phyloP scores from a whole-genome alignment of 1,140 invertebrate species.

The Drosophila kohkoa region DNA sequence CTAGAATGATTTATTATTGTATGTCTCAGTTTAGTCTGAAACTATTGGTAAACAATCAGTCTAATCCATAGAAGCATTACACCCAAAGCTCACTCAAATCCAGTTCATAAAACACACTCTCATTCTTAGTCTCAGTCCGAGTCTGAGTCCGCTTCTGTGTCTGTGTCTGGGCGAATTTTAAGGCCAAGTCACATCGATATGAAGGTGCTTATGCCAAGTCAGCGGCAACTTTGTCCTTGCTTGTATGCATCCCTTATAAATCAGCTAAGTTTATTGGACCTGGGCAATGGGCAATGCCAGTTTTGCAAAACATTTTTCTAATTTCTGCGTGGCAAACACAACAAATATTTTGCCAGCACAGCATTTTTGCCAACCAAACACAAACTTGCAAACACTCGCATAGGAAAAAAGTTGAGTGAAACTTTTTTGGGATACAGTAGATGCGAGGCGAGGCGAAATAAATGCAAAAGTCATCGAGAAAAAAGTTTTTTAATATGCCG shows the following conservation, averaged over 20 bases:
- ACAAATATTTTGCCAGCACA: slow-evolving; percentile 68
- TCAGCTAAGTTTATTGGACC: slow-evolving; percentile 70
- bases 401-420: slow-evolving; percentile 37
- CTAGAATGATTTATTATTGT: no score
- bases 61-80: slow-evolving; percentile 58
- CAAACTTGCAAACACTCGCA: slow-evolving; percentile 25
- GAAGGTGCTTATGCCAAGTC: slow-evolving; percentile 51
- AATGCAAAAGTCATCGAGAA: slow-evolving; percentile 83
- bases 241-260: slow-evolving; percentile 54
- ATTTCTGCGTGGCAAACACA: slow-evolving; percentile 60
- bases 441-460: slow-evolving; percentile 64
- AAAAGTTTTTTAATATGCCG: slow-evolving; percentile 83
- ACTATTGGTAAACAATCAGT: slow-evolving; percentile 50
- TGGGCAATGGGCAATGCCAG: slow-evolving; percentile 37
- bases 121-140: background rate
- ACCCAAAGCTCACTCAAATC: slow-evolving; percentile 62
- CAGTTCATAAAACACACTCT: slow-evolving; percentile 63
- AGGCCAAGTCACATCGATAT: slow-evolving; percentile 1
- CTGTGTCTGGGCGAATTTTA: slow-evolving; percentile 10
- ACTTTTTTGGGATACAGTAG: slow-evolving; percentile 33
- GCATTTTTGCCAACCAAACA: slow-evolving; percentile 36
- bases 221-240: slow-evolving; percentile 59
- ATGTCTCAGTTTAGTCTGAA: background rate
- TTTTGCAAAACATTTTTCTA: slow-evolving; percentile 75
- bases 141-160: background rate